These are phyloP conservation scores for Montifringilla adamsi DNA, from an alignment of 2,113 vertebrate species.

Conservation along the genomic window DNA sequence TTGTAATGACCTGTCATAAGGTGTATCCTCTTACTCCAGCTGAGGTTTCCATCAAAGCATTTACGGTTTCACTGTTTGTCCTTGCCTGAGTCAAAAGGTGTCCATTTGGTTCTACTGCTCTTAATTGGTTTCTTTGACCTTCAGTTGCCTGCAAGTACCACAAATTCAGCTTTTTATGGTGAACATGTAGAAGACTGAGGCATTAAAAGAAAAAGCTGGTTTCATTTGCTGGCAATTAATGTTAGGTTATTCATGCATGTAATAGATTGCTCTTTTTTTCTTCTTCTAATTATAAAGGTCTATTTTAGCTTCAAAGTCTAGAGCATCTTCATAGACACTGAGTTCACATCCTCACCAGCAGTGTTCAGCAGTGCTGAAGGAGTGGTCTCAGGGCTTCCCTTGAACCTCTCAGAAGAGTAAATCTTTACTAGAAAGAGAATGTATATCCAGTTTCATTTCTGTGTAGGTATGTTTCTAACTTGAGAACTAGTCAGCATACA, in stretches of 20 bases:
- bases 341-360: background rate
- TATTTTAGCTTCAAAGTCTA: conserved; percentile 9
- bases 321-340: background rate
- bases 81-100: background rate
- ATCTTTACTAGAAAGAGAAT: conserved; percentile 50
- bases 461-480: conserved; percentile 44
- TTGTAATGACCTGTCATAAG: background rate
- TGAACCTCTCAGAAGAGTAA: conserved; percentile 26
- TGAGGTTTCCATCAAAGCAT: background rate
- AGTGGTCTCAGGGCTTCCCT: background rate
- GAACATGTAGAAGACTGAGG: background rate
- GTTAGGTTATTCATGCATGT: background rate
- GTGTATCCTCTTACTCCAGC: background rate
- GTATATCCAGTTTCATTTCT: conserved; percentile 33
- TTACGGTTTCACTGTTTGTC: background rate
- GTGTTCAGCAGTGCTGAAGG: background rate
- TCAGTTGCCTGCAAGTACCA: background rate
- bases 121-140: background rate
- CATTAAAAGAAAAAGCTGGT: background rate
- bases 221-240: conserved; percentile 32
- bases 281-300: conserved; percentile 28
- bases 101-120: background rate
- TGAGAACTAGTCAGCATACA: conserved; percentile 27
- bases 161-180: background rate
- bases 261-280: background rate